A percentile compares a stretch with the other conserved stretches of the same genome.
Conservation (phyloP, 2,888 invertebrate species). For the Limnephilus rhombicus region DNA sequence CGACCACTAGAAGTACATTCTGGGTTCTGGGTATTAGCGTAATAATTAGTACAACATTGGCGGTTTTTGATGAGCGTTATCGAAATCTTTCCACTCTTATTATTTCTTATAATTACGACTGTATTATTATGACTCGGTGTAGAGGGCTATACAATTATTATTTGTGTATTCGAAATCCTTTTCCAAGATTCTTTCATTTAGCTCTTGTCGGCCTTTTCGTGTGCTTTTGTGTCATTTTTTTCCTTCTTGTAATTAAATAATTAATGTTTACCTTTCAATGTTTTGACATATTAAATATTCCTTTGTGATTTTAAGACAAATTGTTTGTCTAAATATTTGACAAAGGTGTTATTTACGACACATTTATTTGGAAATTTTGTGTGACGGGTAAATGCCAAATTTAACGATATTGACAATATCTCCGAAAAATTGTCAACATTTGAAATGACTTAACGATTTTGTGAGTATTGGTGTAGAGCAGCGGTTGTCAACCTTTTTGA, state of each 20-base stretch:
- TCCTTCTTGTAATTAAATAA: not conserved
- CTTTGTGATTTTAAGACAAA: not conserved
- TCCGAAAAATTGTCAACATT: not conserved
- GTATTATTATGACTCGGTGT: too few relatives aligned
- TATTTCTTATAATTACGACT: too few relatives aligned
- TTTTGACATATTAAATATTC: not conserved
- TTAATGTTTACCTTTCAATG: not conserved
- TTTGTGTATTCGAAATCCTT: not conserved
- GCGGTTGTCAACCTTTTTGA: too few relatives aligned
- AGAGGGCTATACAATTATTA: too few relatives aligned
- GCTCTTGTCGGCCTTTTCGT: not conserved
- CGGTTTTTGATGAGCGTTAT: too few relatives aligned
- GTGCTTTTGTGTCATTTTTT: not conserved
- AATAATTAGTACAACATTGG: too few relatives aligned
- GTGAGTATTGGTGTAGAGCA: not conserved
- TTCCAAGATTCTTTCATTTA: not conserved
- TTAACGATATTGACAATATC: not conserved
- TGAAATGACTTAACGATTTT: not conserved
- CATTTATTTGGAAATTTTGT: not conserved
- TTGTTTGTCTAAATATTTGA: not conserved
- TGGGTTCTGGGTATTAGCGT: too few relatives aligned
- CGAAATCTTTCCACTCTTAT: too few relatives aligned
- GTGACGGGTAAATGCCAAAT: not conserved
- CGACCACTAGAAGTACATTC: too few relatives aligned
- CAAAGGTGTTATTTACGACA: not conserved